Base-by-base conservation (phyloP, 2,113 vertebrate species). In the Scomber japonicus region DNA sequence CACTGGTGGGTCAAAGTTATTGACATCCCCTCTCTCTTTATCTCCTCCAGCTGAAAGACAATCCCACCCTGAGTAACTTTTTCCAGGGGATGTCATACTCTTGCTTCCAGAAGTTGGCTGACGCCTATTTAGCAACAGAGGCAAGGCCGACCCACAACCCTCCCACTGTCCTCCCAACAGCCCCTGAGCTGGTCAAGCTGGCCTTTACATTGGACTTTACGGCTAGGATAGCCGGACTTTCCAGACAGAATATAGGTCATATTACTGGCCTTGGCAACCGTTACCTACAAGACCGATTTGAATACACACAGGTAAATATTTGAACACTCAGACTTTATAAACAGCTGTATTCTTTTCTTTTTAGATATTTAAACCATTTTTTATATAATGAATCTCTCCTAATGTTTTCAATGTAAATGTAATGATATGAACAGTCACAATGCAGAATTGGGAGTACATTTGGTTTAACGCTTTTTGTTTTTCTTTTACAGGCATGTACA, bases 211-310 rank as follows among this genome's bases (percentile, higher is more conserved):
- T 96, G 0, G 95, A 96, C 45, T 94, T 97, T n/a, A 96, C 96
- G 0, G 96, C 96, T 82, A 94, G 82, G 71, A 86, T 96, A 17
- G 94, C 95, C 0, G 89, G 91, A 1, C 94, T 95, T 59, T 95
- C 94, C 31, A 93, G 73, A 66, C 96, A 96, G 40, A 78, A 95
- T 0, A 69, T 95, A 1, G 92, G 94, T 21, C 94, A 95, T 79
- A 94, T 99, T 75, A 96, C 97, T 70, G 95, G 96, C 70, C 96
- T 96, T 0, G 95, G 96, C 4, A 92, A 88, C 15, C 93, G 92
- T 2, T 96, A 96, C 73, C 87, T 96, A 6, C 90, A 88, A 0
- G 95, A 96, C 24, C 90, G 93, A 0, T 96, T 96, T 1, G 75
- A 82, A 2, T 95, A 96, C 57, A 88, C 19, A 24, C 93, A 93